Base-by-base conservation (phyloP, 2,888 invertebrate species). In the Resseliella maxima region DNA sequence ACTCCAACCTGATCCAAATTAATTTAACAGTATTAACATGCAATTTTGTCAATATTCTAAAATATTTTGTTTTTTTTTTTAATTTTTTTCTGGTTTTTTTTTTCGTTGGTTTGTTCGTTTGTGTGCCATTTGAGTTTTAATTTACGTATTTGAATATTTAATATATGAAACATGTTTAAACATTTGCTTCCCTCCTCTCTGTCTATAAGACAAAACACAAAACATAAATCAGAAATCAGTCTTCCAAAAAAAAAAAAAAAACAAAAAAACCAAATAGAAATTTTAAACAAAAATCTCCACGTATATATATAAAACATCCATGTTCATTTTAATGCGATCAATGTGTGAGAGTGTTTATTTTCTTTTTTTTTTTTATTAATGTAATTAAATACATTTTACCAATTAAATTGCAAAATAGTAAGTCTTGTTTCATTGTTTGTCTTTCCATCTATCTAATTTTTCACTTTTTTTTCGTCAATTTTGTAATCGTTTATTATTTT, bases 281-380 rank as follows among this genome's bases (percentile, higher is more conserved):
- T 72, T 72, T 15, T 24, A 59, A 8, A 15, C 46, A 8, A 50
- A 50, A 6, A 50, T n/a, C n/a, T n/a, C n/a, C n/a, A n/a, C n/a
- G n/a, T 15, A 41, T 12, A 41, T 8, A 41, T 12, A 41, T 8
- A 41, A 5, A 41, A 41, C 41, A 50, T 50, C 59, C 59, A 59
- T 59, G 12, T 59, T 59, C 72, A 18, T 1, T 15, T 72, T 72
- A 72, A 72, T 72, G 35, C 59, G 15, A 24, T 27, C 27, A 59
- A 59, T 59, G 31, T 72, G 72, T 72, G 72, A 72, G 31, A 72
- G 72, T 72, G 72, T 72, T 72, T 72, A 31, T 15, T 8, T 31
- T 72, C 31, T 59, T 50, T 31, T 15, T 8, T 31, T 72, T 72
- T 59, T 50, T 31, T 72, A 72, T 72, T 72, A 72, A 72, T 72